Evolutionary conservation across 2,113 vertebrate species (phyloP).

Genomic region (Callionymus lyra): DNA sequence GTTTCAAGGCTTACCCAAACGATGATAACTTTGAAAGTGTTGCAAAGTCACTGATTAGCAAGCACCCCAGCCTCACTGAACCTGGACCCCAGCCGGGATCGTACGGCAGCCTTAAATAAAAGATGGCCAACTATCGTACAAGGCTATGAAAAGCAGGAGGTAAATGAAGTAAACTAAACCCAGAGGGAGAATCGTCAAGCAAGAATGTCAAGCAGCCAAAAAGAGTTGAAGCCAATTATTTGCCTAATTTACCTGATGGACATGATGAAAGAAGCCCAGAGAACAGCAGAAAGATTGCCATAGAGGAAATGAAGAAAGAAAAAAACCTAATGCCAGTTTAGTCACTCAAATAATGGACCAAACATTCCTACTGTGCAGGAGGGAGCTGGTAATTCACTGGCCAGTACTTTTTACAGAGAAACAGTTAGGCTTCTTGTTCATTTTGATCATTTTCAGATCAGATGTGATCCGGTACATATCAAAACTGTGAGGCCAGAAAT

Average conservation of each 20-base stretch:
- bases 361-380: not conserved
- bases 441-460: not conserved
- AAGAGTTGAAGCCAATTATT: no score
- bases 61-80: constrained; percentile 18
- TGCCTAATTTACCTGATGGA: no score
- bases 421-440: not conserved
- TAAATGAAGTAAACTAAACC: not conserved
- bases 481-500: not conserved
- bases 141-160: no score
- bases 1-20: constrained; percentile 20
- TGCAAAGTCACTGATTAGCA: constrained; percentile 14
- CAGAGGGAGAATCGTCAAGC: not conserved
- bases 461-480: not conserved
- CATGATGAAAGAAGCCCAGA: not conserved
- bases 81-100: constrained; percentile 2
- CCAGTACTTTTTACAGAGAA: not conserved
- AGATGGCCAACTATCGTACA: constrained; percentile 25
- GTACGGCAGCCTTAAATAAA: constrained; percentile 4
- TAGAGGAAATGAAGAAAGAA: not conserved
- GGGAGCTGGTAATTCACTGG: not conserved
- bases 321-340: not conserved
- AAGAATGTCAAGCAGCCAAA: not conserved
- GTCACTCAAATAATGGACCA: not conserved
- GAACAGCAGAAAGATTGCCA: not conserved
- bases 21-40: constrained; percentile 14